These are phyloP conservation scores for Osmerus eperlanus DNA, from an alignment of 2,113 vertebrate species.

Conservation along the genomic window DNA sequence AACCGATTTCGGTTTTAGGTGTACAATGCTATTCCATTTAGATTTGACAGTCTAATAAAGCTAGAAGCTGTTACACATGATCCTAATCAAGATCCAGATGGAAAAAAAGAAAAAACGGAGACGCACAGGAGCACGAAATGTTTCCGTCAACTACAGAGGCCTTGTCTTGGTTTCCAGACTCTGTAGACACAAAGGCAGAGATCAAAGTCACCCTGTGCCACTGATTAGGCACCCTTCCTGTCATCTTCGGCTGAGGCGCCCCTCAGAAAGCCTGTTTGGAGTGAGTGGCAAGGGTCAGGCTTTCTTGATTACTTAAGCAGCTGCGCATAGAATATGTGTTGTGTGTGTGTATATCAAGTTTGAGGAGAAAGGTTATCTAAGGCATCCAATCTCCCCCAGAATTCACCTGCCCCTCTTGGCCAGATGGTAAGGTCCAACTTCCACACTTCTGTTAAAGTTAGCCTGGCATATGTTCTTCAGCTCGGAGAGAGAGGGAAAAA, in stretches of 20 bases:
- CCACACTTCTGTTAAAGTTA: conserved; percentile 63
- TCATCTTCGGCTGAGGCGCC: conserved; percentile 36
- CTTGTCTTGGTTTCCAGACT: conserved; percentile 27
- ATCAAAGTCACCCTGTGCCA: conserved; percentile 57
- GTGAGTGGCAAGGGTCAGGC: not conserved
- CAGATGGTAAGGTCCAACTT: conserved; percentile 54
- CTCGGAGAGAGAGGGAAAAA: conserved; percentile 25
- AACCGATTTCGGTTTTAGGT: too few species aligned
- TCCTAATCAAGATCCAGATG: too few species aligned
- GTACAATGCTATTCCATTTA: too few species aligned
- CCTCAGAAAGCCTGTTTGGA: conserved; percentile 18
- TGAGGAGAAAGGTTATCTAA: conserved; percentile 30
- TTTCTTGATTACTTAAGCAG: not conserved
- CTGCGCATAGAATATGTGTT: not conserved
- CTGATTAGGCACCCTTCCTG: conserved; percentile 47
- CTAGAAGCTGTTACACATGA: too few species aligned
- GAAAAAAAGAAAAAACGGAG: too few species aligned
- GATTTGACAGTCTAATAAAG: too few species aligned
- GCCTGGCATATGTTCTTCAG: conserved; percentile 51
- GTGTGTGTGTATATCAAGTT: conserved; percentile 9
- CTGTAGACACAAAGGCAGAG: conserved; percentile 36
- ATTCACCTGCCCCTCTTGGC: conserved; percentile 23
- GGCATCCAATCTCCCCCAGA: conserved; percentile 20
- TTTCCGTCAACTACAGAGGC: conserved; percentile 7
- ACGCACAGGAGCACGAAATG: not conserved